Evolutionary conservation across 2,113 vertebrate species (phyloP), one percentile per base, ranked within the genome.

Genomic region (Gorsachius goisagi): DNA sequence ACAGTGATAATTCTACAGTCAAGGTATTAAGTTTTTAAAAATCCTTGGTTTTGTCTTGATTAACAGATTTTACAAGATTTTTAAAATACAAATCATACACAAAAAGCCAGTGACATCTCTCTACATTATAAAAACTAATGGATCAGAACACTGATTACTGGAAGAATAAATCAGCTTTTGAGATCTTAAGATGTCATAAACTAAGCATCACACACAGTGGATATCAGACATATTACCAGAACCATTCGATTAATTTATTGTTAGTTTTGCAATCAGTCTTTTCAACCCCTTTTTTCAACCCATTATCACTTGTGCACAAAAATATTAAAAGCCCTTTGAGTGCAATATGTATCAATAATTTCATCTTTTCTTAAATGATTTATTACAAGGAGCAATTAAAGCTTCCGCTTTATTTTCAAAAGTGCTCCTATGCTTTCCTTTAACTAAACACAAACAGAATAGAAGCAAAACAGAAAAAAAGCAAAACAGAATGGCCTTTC

Each of bases 101-200:
- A 3, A 7, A 37, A 49, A 49, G 22, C 7, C 18, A 94, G 59
- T 37, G 33, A 76, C 68, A 81, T 77, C 53, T 79, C 83, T 67
- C 56, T 86, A 66, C 80, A 49, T 95, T 92, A 92, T 55, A 85
- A 93, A 82, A 93, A 92, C 52, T 85, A 96, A 97, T 97, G 93
- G 91, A 96, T 90, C 81, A 86, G 87, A 97, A 66, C 56, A 63
- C 49, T 92, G 58, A 79, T 96, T 97, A 95, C 64, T 94, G 91
- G 86, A 96, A 93, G 55, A 73, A 95, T 97, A 98, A 97, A 98
- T 98, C 96, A 98, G 72, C 63, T 93, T 73, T 81, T 87, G 81
- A 93, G 88, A 93, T 96, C 92, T 96, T 90, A 93, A 92, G 93
- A 90, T 64, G 80, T 85, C 91, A 95, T 91, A 91, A 97, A 96